These are phyloP conservation scores for Lobophora halterata DNA, from an alignment of 2,888 invertebrate species.

Conservation along the genomic window DNA sequence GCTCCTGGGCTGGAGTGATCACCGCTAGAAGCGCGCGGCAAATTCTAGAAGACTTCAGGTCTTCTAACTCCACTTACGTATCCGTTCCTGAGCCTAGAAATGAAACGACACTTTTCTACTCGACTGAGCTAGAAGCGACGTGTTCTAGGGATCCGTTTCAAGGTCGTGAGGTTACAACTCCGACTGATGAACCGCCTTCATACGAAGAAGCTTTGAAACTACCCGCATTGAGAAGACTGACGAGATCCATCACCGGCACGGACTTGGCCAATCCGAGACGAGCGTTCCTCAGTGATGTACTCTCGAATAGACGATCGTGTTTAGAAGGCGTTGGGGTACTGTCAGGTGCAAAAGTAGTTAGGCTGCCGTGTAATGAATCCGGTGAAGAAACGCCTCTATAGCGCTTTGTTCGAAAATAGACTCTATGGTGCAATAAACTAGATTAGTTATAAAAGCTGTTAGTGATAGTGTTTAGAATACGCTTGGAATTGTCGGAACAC, in stretches of 20 bases:
- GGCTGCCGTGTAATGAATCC: constrained; percentile 62
- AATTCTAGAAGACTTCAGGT: constrained; percentile 65
- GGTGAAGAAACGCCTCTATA: constrained; percentile 74
- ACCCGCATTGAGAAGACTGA: constrained; percentile 78
- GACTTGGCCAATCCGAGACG: constrained; percentile 73
- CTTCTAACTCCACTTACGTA: constrained; percentile 56
- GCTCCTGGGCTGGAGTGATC: constrained; percentile 72
- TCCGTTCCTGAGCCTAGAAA: constrained; percentile 60
- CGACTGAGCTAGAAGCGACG: constrained; percentile 69
- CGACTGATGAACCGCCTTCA: constrained; percentile 81
- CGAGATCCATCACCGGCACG: constrained; percentile 82
- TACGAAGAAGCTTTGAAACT: constrained; percentile 84
- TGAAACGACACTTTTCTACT: constrained; percentile 61
- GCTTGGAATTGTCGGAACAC: constrained; percentile 48
- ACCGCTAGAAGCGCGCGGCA: constrained; percentile 67
- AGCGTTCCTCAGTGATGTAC: constrained; percentile 72
- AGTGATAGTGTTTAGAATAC: constrained; percentile 45
- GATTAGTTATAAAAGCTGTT: constrained; percentile 29
- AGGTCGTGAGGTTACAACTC: constrained; percentile 78
- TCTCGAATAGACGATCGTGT: constrained; percentile 73
- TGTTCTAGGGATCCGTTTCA: constrained; percentile 83
- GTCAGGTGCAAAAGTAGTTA: constrained; percentile 66
- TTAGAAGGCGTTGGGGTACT: constrained; percentile 72
- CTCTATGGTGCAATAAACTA: constrained; percentile 68
- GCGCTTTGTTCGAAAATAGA: constrained; percentile 53